Evolutionary conservation across 1,140 invertebrate species (phyloP).

Genomic region (Drosophila neocordata): DNA sequence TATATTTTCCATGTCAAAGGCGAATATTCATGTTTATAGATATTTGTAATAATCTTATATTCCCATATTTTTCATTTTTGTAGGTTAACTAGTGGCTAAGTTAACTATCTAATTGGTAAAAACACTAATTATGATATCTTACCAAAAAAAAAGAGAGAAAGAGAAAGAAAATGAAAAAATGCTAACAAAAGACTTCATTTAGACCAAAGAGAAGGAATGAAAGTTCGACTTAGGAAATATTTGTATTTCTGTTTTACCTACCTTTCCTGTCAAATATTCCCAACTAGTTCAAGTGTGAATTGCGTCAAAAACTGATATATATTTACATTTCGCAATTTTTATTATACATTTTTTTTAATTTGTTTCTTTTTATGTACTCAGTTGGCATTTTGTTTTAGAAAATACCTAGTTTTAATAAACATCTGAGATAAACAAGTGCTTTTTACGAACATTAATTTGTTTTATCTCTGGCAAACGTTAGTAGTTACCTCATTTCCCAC

Average conservation of each 20-base stretch:
- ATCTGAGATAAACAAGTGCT: not conserved
- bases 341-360: not conserved
- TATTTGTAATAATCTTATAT: too few species aligned
- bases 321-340: not conserved
- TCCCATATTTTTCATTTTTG: too few species aligned
- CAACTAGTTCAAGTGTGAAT: not conserved
- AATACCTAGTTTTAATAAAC: not conserved
- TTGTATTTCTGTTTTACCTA: too few species aligned
- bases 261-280: too few species aligned
- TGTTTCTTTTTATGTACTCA: not conserved
- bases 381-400: not conserved
- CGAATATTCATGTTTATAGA: too few species aligned
- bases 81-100: not conserved
- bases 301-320: not conserved
- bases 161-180: too few species aligned
- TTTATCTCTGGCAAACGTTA: not conserved
- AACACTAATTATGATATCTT: not conserved
- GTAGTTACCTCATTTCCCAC: not conserved
- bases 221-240: too few species aligned
- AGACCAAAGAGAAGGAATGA: too few species aligned
- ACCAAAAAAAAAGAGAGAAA: not conserved
- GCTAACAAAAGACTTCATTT: too few species aligned
- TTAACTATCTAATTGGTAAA: not conserved
- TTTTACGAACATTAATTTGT: too few species aligned
- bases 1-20: not conserved